A percentile compares a stretch with the other conserved stretches of the same genome.
Conservation (phyloP, 2,113 vertebrate genomes). For the Formicarius rufipectus region DNA sequence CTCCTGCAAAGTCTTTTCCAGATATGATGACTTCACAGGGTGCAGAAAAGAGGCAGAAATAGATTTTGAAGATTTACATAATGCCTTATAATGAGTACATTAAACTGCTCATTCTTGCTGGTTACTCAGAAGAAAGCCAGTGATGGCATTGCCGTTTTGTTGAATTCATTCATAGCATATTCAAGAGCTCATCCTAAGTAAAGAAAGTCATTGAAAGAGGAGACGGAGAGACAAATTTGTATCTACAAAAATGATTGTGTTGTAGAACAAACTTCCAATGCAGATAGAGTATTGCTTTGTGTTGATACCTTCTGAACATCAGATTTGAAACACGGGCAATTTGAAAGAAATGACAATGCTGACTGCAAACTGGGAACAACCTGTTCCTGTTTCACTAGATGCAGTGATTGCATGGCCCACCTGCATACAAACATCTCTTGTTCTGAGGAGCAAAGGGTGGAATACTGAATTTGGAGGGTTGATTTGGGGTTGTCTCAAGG, state of each 20-base stretch:
- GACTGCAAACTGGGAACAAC: neutral
- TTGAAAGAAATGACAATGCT: neutral
- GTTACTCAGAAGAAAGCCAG: neutral
- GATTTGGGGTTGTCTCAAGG: neutral
- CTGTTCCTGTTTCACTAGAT: neutral
- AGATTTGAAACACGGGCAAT: neutral
- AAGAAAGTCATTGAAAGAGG: neutral
- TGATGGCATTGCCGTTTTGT: neutral
- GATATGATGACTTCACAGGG: neutral
- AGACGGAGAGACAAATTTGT: neutral
- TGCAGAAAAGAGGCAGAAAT: neutral
- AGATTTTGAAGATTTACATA: neutral
- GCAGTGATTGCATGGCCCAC: neutral
- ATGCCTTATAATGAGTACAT: neutral
- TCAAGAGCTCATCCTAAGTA: neutral
- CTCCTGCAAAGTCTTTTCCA: neutral
- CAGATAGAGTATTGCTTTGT: neutral
- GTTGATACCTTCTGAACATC: neutral
- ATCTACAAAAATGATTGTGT: neutral
- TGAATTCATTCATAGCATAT: neutral
- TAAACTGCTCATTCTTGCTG: neutral
- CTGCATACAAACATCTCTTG: rapidly evolving
- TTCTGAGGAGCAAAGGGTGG: neutral
- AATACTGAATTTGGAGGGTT: neutral
- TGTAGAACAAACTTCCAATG: neutral